Evolutionary conservation across 2,888 invertebrate species (phyloP), one percentile per base, ranked within the genome.

Genomic region (Tubulanus polymorphus): DNA sequence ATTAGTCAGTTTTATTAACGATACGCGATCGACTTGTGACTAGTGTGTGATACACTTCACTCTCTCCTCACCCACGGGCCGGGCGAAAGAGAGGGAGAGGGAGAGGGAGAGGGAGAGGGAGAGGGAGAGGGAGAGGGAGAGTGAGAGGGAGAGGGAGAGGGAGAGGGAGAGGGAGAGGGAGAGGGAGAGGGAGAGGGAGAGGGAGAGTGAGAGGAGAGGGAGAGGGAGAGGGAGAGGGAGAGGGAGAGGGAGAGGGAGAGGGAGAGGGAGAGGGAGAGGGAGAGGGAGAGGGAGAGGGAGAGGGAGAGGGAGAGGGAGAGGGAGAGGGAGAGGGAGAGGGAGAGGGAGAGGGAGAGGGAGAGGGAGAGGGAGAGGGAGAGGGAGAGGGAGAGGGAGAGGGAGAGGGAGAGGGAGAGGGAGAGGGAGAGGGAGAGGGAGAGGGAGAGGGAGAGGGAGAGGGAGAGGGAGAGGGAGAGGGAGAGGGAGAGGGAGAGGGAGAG

Each of bases 401-500:
- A 54, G 48, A 48, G 48, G 28, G 32, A 32, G 35, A 51, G 35
- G 37, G 37, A 51, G 18, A 32, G 51, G 35, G 55, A 30, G 12
- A 53, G 49, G 46, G 52, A 49, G 41, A 53, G 48, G 46, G 49
- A 56, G 52, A 48, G 52, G 48, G 52, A 52, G 52, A 48, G 48
- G 37, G 56, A 32, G 48, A 47, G 56, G 30, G 37, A 48, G 41
- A 47, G 48, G 28, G 52, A 52, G 48, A 37, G 48, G 37, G 48
- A 52, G 48, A 48, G 53, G 41, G 46, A 32, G 32, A 53, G 25
- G 32, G 48, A 41, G 37, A 18, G 25, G 52, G 55, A 55, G 8
- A 55, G 51, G 8, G 52, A 52, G 48, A 37, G 48, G 37, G 48
- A 52, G 48, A 48, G 53, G 41, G 46, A 32, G 32, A 53, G 25